phyloP scores from a whole-genome alignment of 2,888 invertebrate species.

The Caenorhabditis doughertyi region DNA sequence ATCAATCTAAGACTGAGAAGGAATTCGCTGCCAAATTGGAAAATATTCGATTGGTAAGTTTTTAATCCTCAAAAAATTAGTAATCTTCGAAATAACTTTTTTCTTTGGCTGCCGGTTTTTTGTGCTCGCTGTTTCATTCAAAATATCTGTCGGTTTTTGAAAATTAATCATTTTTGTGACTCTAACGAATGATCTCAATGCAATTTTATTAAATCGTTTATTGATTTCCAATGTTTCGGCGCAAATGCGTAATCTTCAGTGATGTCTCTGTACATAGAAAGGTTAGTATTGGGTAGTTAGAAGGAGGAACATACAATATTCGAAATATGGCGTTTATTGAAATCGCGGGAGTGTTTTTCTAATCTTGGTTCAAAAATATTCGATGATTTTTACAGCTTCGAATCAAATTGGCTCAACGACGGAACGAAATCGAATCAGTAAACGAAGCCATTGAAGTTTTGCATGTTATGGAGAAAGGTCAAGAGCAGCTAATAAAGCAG shows the following conservation, averaged over 20 bases:
- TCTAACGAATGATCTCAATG: too few relatives aligned
- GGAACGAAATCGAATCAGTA: conserved; percentile 4
- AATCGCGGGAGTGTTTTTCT: too few relatives aligned
- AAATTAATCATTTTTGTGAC: too few relatives aligned
- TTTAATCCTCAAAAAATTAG: not conserved
- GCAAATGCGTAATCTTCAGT: too few relatives aligned
- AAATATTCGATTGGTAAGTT: conserved; percentile 36
- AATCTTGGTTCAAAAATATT: not conserved
- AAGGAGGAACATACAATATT: too few relatives aligned
- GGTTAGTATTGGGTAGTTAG: too few relatives aligned
- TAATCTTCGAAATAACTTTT: not conserved
- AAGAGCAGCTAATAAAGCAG: conserved; percentile 35
- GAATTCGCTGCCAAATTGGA: conserved; percentile 35
- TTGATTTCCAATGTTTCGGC: too few relatives aligned
- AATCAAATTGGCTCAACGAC: conserved; percentile 12
- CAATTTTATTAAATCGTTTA: too few relatives aligned
- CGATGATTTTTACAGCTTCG: conserved; percentile 29
- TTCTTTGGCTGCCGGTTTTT: not conserved
- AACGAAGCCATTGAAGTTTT: conserved; percentile 34
- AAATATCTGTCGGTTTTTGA: too few relatives aligned
- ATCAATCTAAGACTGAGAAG: conserved; percentile 27
- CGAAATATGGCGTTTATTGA: too few relatives aligned
- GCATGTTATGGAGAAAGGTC: conserved; percentile 36
- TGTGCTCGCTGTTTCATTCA: too few relatives aligned
- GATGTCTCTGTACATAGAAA: too few relatives aligned